Conservation (phyloP, 2,888 invertebrate species). For the Elmis aenea region DNA sequence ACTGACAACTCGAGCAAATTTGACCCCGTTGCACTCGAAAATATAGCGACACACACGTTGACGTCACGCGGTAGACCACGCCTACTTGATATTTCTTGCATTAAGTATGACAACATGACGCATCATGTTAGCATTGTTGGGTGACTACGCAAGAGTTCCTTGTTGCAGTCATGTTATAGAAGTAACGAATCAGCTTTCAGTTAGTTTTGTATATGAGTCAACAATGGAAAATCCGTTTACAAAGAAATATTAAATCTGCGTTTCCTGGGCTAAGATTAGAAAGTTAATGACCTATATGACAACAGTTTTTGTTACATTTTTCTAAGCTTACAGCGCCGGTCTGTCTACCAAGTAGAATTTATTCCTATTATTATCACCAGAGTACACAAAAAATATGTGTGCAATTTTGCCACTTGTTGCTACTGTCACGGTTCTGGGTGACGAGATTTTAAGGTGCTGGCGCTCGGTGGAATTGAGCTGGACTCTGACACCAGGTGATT, state of each 20-base stretch:
- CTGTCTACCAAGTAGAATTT: constrained; percentile 16
- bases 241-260: background rate
- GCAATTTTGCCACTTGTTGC: constrained; percentile 19
- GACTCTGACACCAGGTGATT: too few species aligned
- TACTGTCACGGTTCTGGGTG: constrained; percentile 8
- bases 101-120: constrained; percentile 27
- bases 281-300: constrained; percentile 16
- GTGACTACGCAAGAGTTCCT: constrained; percentile 11
- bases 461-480: too few species aligned
- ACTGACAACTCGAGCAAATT: constrained; percentile 15
- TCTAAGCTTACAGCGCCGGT: constrained; percentile 8
- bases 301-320: constrained; percentile 8
- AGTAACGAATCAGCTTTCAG: background rate
- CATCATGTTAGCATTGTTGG: constrained; percentile 24
- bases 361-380: constrained; percentile 18
- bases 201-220: too few species aligned
- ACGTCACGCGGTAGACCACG: constrained; percentile 25
- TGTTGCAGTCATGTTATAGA: background rate
- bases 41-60: constrained; percentile 23
- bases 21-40: constrained; percentile 20
- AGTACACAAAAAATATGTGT: constrained; percentile 9
- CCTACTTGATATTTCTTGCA: constrained; percentile 24
- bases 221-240: too few species aligned
- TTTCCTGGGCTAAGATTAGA: constrained; percentile 3
- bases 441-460: too few species aligned